Base-by-base conservation (phyloP, 2,113 vertebrate genomes). In the Myanophis thanlyinensis region DNA sequence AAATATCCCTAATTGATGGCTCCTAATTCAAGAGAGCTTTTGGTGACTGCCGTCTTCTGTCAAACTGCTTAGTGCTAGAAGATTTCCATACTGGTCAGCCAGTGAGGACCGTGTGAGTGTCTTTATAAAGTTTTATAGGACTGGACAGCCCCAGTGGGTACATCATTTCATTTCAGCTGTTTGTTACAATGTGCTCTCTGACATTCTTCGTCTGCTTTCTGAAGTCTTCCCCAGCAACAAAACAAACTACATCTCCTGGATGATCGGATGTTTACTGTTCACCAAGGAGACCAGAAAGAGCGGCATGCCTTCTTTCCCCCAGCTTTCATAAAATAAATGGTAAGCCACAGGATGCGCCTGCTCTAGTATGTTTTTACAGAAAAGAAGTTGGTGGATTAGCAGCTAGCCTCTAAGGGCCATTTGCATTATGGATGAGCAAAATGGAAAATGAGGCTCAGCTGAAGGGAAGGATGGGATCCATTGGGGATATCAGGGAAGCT, bases 41-140 rank as follows among this genome's bases (percentile, higher is more conserved):
- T 80, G 73, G 73, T 80, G 73, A 20, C 20, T 22, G 73, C 73
- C 44, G n/a, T 22, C 73, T 44, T 22, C 73, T 9, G 73, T 80
- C 73, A 80, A 44, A 80, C 7, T 80, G 73, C 73, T 44, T 80
- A 80, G 35, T 80, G 35, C 73, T 40, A 44, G 35, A 40, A 80
- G 73, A 80, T 80, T 80, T 80, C 73, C 73, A 80, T 80, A 44
- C 35, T 80, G 73, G 73, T 20, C 73, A 80, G 73, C 73, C 47
- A 25, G 30, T n/a, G 47, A 88, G 86, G 27, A 62, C 5, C n/a
- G 59, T 18, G 46, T 91, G 53, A 56, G 89, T 91, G 90, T 0
- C 89, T 56, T 89, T 89, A 27, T 46, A 53, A 94, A 93, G 94
- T 92, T 85, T 80, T 94, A 54, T 40, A 88, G 27, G 90, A 20